Evolutionary conservation across 2,888 invertebrate species (phyloP).

Genomic region (Syrista parreyssii): DNA sequence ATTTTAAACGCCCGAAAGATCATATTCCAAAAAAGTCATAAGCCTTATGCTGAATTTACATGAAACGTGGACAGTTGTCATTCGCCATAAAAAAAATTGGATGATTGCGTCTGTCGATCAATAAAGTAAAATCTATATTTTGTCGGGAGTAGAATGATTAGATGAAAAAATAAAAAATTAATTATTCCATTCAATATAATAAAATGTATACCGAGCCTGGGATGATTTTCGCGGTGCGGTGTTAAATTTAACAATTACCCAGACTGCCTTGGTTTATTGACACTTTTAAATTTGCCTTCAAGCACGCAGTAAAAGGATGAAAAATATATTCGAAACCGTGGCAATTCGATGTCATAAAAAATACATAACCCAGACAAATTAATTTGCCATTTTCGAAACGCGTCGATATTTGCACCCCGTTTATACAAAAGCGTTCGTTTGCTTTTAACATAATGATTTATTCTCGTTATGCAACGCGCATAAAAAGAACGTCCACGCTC

Average conservation of each 20-base stretch:
- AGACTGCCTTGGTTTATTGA: not conserved
- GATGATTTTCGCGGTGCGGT: not conserved
- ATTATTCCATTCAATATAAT: not conserved
- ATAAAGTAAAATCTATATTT: not conserved
- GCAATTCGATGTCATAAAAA: not conserved
- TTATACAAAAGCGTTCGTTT: not conserved
- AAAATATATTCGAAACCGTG: not conserved
- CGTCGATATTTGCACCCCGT: not conserved
- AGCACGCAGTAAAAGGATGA: not conserved
- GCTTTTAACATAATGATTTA: not conserved
- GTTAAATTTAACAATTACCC: not conserved
- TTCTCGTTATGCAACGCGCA: not conserved
- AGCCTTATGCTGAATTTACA: not conserved
- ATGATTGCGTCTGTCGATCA: not conserved
- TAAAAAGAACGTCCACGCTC: not conserved
- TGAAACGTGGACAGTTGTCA: no score
- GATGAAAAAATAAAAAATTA: not conserved
- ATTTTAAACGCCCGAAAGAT: not conserved
- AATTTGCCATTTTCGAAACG: not conserved
- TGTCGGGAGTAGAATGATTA: not conserved
- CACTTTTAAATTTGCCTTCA: not conserved
- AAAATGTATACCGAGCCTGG: not conserved
- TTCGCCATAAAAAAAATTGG: not conserved
- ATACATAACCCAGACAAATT: not conserved
- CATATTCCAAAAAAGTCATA: not conserved